These are phyloP conservation scores for Halocynthia roretzi DNA, from an alignment of 23 tunicate genomes.

Conservation along the genomic window DNA sequence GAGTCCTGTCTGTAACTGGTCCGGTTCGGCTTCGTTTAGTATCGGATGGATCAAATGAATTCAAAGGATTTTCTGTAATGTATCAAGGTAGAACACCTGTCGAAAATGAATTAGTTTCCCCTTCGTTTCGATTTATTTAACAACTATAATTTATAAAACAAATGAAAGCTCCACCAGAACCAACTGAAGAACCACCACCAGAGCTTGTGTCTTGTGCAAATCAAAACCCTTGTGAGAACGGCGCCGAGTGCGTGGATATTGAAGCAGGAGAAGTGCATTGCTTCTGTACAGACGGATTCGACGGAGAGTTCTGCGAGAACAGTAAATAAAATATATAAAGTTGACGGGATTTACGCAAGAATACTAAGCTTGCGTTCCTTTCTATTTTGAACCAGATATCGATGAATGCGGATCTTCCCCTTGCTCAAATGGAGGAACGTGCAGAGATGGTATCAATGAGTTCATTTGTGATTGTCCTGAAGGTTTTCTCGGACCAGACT, in stretches of 20 bases:
- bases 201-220: constrained; percentile 33
- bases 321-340: constrained; percentile 23
- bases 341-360: background rate
- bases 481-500: constrained; percentile 65
- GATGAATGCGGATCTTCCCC: constrained; percentile 72
- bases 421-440: constrained; percentile 76
- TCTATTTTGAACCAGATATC: constrained; percentile 36
- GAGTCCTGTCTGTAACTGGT: constrained; percentile 37
- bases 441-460: constrained; percentile 59
- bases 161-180: constrained; percentile 9
- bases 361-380: background rate
- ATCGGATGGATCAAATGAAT: constrained; percentile 55
- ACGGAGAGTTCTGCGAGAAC: constrained; percentile 74
- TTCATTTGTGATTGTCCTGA: constrained; percentile 64
- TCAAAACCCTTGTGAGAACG: constrained; percentile 81
- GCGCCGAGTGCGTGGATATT: constrained; percentile 64
- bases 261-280: constrained; percentile 60
- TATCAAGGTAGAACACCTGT: constrained; percentile 31
- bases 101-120: constrained; percentile 15
- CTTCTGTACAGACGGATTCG: constrained; percentile 87
- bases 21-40: constrained; percentile 4
- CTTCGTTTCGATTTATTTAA: background rate
- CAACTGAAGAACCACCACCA: constrained; percentile 19
- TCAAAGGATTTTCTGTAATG: constrained; percentile 38
- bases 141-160: background rate